These are phyloP conservation scores for Acronicta aceris DNA, from an alignment of 2,888 invertebrate species.

Conservation along the genomic window DNA sequence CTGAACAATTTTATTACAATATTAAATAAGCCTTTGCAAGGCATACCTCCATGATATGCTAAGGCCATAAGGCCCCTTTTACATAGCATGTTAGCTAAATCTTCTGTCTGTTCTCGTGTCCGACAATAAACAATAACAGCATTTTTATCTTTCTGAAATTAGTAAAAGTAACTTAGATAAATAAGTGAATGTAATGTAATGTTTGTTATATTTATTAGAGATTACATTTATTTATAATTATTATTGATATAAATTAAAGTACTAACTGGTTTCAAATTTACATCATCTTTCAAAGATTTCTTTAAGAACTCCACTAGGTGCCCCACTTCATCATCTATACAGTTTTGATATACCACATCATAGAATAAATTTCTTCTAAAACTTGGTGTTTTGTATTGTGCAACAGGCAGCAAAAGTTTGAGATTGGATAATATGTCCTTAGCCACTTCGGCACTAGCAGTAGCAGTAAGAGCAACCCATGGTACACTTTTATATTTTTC, in stretches of 20 bases:
- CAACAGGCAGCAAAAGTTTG: constrained; percentile 91
- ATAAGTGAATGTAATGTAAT: no score
- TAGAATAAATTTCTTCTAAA: constrained; percentile 98
- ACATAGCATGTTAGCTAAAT: constrained; percentile 93
- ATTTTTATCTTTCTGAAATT: constrained; percentile 85
- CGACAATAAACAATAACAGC: constrained; percentile 98
- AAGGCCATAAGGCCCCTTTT: constrained; percentile 93
- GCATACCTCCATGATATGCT: constrained; percentile 96
- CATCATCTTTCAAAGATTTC: constrained; percentile 90
- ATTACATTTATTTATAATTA: neutral
- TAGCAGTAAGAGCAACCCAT: constrained; percentile 98
- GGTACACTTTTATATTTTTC: constrained; percentile 91
- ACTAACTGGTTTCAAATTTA: constrained; percentile 85
- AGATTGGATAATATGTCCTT: constrained; percentile 95
- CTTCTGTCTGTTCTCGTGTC: constrained; percentile 96
- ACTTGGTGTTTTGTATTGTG: constrained; percentile 95
- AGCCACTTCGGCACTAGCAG: constrained; percentile 94
- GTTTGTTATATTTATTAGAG: no score
- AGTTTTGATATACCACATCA: constrained; percentile 97
- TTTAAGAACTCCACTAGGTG: constrained; percentile 94
- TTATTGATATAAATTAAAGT: neutral
- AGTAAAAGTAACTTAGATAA: constrained; percentile 9
- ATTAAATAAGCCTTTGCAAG: constrained; percentile 21
- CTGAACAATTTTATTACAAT: no score
- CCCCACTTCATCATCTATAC: constrained; percentile 93